Evolutionary conservation across 2,797 vertebrate genomes (phyloP), one percentile per base, ranked within the genome.

Genomic region (Hemibagrus guttatus): DNA sequence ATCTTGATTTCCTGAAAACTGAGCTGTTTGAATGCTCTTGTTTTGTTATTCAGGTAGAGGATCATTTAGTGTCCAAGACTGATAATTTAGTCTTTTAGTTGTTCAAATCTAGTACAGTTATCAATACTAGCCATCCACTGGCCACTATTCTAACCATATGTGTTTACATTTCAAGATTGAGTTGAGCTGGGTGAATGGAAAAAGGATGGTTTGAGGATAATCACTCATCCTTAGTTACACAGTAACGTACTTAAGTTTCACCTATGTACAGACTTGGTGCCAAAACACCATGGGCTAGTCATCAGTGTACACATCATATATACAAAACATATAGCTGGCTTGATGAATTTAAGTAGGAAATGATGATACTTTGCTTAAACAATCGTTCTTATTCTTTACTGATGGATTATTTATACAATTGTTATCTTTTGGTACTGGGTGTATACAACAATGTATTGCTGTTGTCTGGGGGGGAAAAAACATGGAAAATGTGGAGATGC

Each of bases 1-100:
- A 75, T 69, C n/a, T 61, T 71, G 84, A 42, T 42, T 81, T 81
- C 54, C 52, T 87, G 79, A 86, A 81, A 84, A 68, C 68, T 17
- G 83, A 86, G 68, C 35, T 81, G 14, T 81, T 81, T 81, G 11
- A n/a, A 52, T 64, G 74, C 12, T 71, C 69, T 79, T 76, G 54
- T 86, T 82, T 88, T 58, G 46, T 72, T 66, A 61, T 61, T 64
- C 17, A 66, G 21, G 42, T 4, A 28, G 16, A 63, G 7, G 0
- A 9, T 28, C 26, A 49, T 81, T 17, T 3, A 49, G 5, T 66
- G 31, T 21, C n/a, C 4, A 49, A 49, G 13, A 17, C 6, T 16
- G 6, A 1, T 16, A 14, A n/a, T 6, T n/a, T 17, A 21, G 31
- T 59, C 26, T 63, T 76, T 52, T 58, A 58, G 28, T 66, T 63